Base-by-base conservation (phyloP, 2,113 vertebrate genomes). In the Elgaria multicarinata region DNA sequence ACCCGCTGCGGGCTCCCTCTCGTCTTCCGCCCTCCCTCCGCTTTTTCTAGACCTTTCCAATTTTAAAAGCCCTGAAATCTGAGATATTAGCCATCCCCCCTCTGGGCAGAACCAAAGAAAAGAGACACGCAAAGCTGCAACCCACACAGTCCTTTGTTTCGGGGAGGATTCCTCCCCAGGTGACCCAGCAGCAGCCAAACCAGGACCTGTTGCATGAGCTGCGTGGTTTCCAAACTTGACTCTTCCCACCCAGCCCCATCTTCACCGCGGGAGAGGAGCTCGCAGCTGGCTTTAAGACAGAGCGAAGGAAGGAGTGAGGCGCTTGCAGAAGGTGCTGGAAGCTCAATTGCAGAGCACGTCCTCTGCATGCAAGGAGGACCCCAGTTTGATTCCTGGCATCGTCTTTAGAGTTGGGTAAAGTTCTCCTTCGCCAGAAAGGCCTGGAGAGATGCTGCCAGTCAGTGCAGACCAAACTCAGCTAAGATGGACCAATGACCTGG, bases 1-100 rank as follows among this genome's bases (percentile, higher is more conserved):
- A 18, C 16, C 44, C 2, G 3, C 31, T 31, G 42, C 18, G 13
- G 28, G 24, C 1, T 13, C 42, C 2, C 8, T n/a, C 39, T 16
- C 8, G 0, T 39, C 20, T 5, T 18, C 4, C 31, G 2, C n/a
- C 2, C 20, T 28, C 4, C 16, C 18, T 0, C 42, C 22, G 14
- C 18, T 67, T 33, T 22, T 10, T n/a, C 33, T 6, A 28, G 64
- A 66, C 50, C 79, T 4, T 44, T 26, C 67, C 31, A 6, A 28
- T 64, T 83, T 74, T 58, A n/a, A n/a, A 64, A 89, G 69, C 53
- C 16, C 6, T 42, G 79, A 83, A 83, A 89, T 62, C 4, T 44
- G 87, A 89, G 87, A 44, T 24, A 0, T 74, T 14, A 6, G 3
- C 69, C 79, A 14, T 16, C 28, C 87, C 39, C 55, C 13, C 53